Base-by-base conservation (phyloP, 2,113 vertebrate genomes). In the Bucco capensis region DNA sequence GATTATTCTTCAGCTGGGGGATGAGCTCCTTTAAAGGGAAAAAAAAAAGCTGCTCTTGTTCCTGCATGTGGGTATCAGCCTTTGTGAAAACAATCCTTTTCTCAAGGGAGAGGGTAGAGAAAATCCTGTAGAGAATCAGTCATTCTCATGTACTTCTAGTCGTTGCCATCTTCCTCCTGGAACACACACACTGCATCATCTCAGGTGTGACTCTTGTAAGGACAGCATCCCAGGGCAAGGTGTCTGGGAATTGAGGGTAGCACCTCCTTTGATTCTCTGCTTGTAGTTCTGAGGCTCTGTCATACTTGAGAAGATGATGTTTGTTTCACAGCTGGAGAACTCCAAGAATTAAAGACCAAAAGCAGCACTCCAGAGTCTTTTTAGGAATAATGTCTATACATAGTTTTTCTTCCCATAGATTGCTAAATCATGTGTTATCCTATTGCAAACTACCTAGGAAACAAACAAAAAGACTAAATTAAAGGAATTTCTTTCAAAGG, bases 71-170 rank as follows among this genome's bases (percentile, higher is more conserved):
- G 37, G 30, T 47, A 73, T 58, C 56, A 35, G 53, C 58, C 64
- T 91, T 85, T 51, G 49, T 47, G 38, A 73, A 93, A 91, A 89
- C 42, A 91, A 69, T 76, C 35, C 42, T 83, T 72, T 88, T 57
- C 82, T 77, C 60, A 44, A 73, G 70, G 72, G 67, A 71, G 27
- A 46, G 18, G 12, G 17, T n/a, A 42, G 58, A 70, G 54, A 25
- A 72, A 87, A 73, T 60, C 31, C 79, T 76, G 58, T 21, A 54
- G 75, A 66, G 84, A 88, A 70, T 86, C 75, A 25, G 30, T 66
- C 77, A 85, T 91, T 94, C 61, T 91, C 57, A 50, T 66, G 60
- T 67, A 33, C 56, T 49, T 83, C 49, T 17, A 94, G 72, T 62
- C 60, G 42, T 64, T 91, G 83, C 64, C 35, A 56, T 91, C 92